Evolutionary conservation across 2,888 invertebrate species (phyloP).

Genomic region (Andrena marginata): DNA sequence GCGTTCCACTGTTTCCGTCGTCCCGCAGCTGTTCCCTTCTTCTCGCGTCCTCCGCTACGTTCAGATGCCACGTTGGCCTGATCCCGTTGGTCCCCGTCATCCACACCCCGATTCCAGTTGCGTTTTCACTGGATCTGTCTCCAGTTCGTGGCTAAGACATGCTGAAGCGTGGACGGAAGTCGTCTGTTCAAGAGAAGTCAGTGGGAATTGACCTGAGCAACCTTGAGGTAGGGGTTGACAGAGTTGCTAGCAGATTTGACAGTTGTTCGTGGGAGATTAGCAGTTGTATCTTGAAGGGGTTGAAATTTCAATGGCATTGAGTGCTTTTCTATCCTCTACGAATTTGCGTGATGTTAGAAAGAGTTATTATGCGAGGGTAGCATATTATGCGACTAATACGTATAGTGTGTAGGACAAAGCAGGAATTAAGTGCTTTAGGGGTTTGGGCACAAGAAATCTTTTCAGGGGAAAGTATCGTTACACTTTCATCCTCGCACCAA

Average conservation of each 20-base stretch:
- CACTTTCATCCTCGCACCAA: too few species aligned
- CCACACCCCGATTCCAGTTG: conserved; percentile 12
- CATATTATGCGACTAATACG: too few species aligned
- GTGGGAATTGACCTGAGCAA: neutral
- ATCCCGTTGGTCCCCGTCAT: neutral
- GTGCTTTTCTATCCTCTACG: too few species aligned
- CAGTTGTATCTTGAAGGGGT: too few species aligned
- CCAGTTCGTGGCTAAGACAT: neutral
- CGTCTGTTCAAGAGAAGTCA: neutral
- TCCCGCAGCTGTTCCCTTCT: conserved; percentile 63
- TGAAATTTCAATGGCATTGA: too few species aligned
- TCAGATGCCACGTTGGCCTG: conserved; percentile 18
- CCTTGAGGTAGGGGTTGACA: neutral
- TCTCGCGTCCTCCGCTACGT: conserved; percentile 32
- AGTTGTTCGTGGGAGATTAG: neutral
- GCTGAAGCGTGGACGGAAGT: neutral
- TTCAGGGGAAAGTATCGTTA: too few species aligned
- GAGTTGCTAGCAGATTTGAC: neutral
- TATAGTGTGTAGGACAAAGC: too few species aligned
- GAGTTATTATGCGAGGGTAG: too few species aligned
- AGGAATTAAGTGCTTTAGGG: too few species aligned
- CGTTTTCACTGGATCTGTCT: neutral
- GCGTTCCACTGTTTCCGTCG: conserved; percentile 70
- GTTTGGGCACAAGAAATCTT: too few species aligned
- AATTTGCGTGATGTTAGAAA: too few species aligned